These are phyloP conservation scores for Bombus haemorrhoidalis DNA, from an alignment of 1,140 invertebrate genomes.

Conservation along the genomic window DNA sequence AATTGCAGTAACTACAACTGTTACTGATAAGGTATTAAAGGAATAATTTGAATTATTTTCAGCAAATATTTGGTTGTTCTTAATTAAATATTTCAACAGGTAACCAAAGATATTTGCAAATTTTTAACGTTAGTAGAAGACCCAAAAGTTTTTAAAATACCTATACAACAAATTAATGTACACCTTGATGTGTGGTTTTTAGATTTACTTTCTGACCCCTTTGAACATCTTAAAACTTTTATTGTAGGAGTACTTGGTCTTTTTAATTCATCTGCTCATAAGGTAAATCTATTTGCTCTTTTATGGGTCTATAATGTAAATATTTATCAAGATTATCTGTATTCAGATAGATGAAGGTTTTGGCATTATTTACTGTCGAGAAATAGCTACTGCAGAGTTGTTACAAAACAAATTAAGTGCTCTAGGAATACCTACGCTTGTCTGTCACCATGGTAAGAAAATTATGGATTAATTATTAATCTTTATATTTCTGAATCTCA, in stretches of 20 bases:
- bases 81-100: not conserved
- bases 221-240: slow-evolving; percentile 24
- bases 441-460: slow-evolving; percentile 20
- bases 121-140: not conserved
- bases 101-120: slow-evolving; percentile 1
- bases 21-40: slow-evolving; percentile 22
- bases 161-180: slow-evolving; percentile 10
- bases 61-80: not conserved
- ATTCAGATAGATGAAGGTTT: not conserved
- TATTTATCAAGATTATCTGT: slow-evolving; percentile 1
- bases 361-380: slow-evolving; percentile 31
- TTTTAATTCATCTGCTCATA: not conserved
- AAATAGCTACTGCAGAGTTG: not conserved
- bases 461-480: not conserved
- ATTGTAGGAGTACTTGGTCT: not conserved
- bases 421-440: not conserved
- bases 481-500: not conserved
- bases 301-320: not conserved
- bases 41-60: not conserved
- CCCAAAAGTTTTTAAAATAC: not conserved
- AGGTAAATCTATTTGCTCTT: slow-evolving; percentile 5
- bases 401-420: not conserved
- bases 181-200: slow-evolving; percentile 27
- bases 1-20: slow-evolving; percentile 18
- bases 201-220: slow-evolving; percentile 11